A percentile compares a stretch with the other conserved stretches of the same genome.
These are phyloP conservation scores for Monochamus saltuarius DNA, from an alignment of 1,140 invertebrate genomes.

Conservation along the genomic window DNA sequence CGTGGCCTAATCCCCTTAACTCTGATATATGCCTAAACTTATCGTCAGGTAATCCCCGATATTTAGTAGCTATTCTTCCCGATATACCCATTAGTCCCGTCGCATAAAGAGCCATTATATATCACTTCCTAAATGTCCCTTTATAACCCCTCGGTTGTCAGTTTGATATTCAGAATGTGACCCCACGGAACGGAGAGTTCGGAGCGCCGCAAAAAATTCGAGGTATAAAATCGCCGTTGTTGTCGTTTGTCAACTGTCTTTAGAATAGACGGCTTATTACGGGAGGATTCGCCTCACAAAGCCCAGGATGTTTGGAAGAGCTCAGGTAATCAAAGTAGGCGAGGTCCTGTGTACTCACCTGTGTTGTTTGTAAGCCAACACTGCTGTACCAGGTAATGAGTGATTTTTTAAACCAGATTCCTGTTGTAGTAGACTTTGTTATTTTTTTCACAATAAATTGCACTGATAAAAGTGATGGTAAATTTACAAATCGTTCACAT, in stretches of 20 bases:
- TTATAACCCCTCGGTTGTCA: conserved; percentile 24
- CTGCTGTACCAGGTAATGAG: too few relatives aligned
- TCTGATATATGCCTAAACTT: conserved; percentile 31
- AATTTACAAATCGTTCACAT: too few relatives aligned
- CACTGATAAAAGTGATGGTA: too few relatives aligned
- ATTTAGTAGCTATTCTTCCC: conserved; percentile 31
- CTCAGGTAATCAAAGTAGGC: conserved; percentile 35
- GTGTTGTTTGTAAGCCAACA: neutral
- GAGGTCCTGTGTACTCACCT: conserved; percentile 31
- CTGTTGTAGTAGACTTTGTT: too few relatives aligned
- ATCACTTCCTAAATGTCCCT: conserved; percentile 22
- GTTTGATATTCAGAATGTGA: conserved; percentile 19
- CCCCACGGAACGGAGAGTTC: conserved; percentile 14
- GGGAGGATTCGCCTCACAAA: conserved; percentile 38
- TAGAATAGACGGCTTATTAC: conserved; percentile 39
- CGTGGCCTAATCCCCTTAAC: conserved; percentile 28
- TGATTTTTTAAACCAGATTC: too few relatives aligned
- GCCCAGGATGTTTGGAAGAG: conserved; percentile 41
- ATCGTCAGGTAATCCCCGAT: conserved; percentile 34
- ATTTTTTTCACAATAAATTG: too few relatives aligned
- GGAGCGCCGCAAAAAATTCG: conserved; percentile 33
- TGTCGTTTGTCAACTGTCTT: conserved; percentile 40
- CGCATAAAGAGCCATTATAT: conserved; percentile 29
- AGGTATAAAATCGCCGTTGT: conserved; percentile 39
- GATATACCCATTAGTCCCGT: conserved; percentile 26